Percentiles rank a stretch among this genome's conserved stretches.
phyloP scores from a whole-genome alignment of 2,888 invertebrate genomes.

The Tachina fera region DNA sequence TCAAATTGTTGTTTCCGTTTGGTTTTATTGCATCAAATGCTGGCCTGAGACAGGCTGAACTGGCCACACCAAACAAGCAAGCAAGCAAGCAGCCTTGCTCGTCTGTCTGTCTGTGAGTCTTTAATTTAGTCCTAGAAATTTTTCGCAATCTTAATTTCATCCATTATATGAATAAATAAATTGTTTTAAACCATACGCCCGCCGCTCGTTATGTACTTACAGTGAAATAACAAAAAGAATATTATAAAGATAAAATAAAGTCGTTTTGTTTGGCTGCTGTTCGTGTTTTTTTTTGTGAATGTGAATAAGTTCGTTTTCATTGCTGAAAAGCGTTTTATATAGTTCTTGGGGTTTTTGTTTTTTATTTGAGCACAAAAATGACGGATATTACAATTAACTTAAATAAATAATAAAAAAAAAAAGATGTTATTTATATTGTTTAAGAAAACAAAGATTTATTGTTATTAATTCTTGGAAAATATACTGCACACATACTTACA shows the following conservation, averaged over 20 bases:
- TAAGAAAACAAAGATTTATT: conserved; percentile 52
- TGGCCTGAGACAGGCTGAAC: neutral
- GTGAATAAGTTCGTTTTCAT: neutral
- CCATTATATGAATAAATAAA: conserved; percentile 19
- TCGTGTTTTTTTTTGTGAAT: neutral
- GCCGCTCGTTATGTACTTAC: neutral
- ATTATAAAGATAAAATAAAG: conserved; percentile 33
- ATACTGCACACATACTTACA: neutral
- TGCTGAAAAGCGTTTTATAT: conserved; percentile 1
- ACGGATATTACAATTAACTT: conserved; percentile 69
- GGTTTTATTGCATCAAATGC: neutral
- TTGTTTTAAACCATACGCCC: conserved; percentile 37
- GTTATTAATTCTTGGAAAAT: conserved; percentile 43
- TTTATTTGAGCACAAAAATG: conserved; percentile 10
- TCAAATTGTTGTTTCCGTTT: conserved; percentile 66
- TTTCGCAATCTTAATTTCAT: conserved; percentile 35
- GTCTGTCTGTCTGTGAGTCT: neutral
- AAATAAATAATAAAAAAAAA: conserved; percentile 60
- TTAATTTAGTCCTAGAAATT: conserved; percentile 22
- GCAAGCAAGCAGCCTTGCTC: neutral
- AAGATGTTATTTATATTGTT: conserved; percentile 52
- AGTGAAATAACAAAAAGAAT: conserved; percentile 4
- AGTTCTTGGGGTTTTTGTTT: conserved; percentile 41
- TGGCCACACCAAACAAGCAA: conserved; percentile 9
- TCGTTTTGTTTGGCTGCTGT: conserved; percentile 19